phyloP scores from a whole-genome alignment of 64 coral and sea anemone genomes.

The Montipora capricornis region DNA sequence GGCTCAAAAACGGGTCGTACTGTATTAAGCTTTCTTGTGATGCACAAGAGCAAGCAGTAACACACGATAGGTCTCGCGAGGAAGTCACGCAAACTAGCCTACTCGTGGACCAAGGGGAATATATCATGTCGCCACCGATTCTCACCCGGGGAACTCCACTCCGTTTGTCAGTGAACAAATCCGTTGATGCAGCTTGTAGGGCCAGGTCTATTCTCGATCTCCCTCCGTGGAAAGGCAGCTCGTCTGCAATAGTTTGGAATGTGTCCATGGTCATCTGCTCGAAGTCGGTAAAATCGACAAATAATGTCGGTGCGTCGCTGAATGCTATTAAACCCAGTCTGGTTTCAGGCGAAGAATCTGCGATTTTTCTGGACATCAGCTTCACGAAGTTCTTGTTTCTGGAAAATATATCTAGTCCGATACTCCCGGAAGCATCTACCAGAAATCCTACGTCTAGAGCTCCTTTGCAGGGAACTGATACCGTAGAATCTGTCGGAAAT shows the following conservation, averaged over 20 bases:
- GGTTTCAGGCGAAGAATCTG: slow-evolving; percentile 64
- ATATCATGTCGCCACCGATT: not conserved
- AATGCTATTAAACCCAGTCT: slow-evolving; percentile 80
- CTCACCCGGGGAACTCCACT: slow-evolving; percentile 62
- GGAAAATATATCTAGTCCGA: slow-evolving; percentile 68
- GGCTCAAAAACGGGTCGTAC: too few species aligned
- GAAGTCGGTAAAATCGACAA: slow-evolving; percentile 72
- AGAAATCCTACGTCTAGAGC: slow-evolving; percentile 86
- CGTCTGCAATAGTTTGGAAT: slow-evolving; percentile 71
- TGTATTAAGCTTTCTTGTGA: too few species aligned
- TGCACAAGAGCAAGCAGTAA: too few species aligned
- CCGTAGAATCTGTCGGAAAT: slow-evolving; percentile 60
- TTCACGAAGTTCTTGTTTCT: slow-evolving; percentile 88
- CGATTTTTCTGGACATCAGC: slow-evolving; percentile 71
- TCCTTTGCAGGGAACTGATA: slow-evolving; percentile 64
- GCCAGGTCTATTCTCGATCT: slow-evolving; percentile 87
- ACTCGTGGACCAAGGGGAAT: not conserved
- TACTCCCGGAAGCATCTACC: slow-evolving; percentile 85
- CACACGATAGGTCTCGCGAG: too few species aligned
- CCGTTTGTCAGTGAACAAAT: slow-evolving; percentile 70
- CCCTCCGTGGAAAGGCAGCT: slow-evolving; percentile 68
- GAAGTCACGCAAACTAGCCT: too few species aligned
- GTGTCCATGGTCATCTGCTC: slow-evolving; percentile 29
- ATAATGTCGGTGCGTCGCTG: slow-evolving; percentile 77
- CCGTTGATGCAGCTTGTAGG: slow-evolving; percentile 50